Evolutionary conservation across 1,140 invertebrate species (phyloP), one percentile per base, ranked within the genome.

Genomic region (Drosophila equinoxialis): DNA sequence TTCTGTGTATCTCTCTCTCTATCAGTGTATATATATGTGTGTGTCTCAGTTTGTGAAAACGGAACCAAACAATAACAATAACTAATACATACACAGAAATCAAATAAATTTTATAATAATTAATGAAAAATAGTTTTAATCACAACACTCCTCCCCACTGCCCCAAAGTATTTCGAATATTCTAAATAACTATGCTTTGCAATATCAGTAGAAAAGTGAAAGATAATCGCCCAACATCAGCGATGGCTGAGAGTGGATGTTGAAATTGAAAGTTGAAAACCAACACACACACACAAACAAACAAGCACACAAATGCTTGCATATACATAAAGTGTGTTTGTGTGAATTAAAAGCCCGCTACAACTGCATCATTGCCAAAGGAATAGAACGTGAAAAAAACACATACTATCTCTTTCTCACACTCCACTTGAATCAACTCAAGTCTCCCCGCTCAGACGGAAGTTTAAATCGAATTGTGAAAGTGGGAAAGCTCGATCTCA

Each of bases 201-300:
- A 65, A 64, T 57, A 74, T 71, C 60, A 59, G 42, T 68, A 71
- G 35, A 37, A 63, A 54, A 74, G 63, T 63, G 42, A 30, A 63
- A 23, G 41, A 76, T 70, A 51, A 42, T 51, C 45, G 45, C 45
- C 10, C 35, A 30, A 14, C n/a, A 65, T 17, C 55, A 26, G 42
- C 41, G 42, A 63, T 65, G 37, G 71, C 65, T 64, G 48, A 72
- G 77, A 73, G 61, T 62, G 51, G 66, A 65, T 69, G 70, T 65
- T 76, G 74, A 79, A 79, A 79, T 67, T 77, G 77, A 79, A 79
- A 79, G 77, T 79, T 66, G 37, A 17, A 26, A 64, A n/a, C 48
- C 41, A 37, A 37, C 35, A 37, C 35, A 37, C 35, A 69, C 60
- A 61, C 62, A 26, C 59, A 58, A 26, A 59, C 57, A n/a, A 33